Conservation (phyloP, 2,888 invertebrate species). For the Ametastegia equiseti region DNA sequence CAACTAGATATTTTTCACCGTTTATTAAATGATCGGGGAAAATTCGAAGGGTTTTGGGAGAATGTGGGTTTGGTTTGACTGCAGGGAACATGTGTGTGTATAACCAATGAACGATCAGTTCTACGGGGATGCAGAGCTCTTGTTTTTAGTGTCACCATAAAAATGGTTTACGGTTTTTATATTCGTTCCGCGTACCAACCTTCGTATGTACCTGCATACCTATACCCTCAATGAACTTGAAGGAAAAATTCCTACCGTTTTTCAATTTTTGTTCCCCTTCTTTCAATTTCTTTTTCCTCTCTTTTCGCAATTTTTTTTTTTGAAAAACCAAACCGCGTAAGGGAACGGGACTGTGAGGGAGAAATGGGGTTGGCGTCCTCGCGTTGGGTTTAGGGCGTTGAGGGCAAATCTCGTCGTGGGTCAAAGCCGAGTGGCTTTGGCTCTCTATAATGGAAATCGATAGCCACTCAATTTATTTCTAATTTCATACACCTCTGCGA, state of each 20-base stretch:
- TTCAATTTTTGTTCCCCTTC: background rate
- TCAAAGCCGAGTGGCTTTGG: constrained; percentile 26
- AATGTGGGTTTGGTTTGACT: background rate
- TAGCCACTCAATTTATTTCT: constrained; percentile 35
- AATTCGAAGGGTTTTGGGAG: too few relatives aligned
- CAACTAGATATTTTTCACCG: too few relatives aligned
- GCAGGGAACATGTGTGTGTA: background rate
- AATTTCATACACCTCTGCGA: background rate
- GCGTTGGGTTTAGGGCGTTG: background rate
- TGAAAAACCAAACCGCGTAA: background rate
- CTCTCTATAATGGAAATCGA: constrained; percentile 37
- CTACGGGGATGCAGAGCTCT: background rate
- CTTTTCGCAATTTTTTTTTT: too few relatives aligned
- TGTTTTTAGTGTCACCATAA: background rate
- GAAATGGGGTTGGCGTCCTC: background rate
- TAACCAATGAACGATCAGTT: background rate
- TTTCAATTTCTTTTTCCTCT: too few relatives aligned
- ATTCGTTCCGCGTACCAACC: background rate
- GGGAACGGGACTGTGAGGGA: background rate
- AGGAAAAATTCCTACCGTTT: background rate
- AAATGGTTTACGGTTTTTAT: background rate
- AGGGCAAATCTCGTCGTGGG: constrained; percentile 21
- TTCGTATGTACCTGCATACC: too few relatives aligned
- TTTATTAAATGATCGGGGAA: too few relatives aligned
- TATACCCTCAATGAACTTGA: too few relatives aligned